Evolutionary conservation across 2,113 vertebrate species (phyloP), one percentile per base, ranked within the genome.

Genomic region (Cryptoleucopteryx plumbea): DNA sequence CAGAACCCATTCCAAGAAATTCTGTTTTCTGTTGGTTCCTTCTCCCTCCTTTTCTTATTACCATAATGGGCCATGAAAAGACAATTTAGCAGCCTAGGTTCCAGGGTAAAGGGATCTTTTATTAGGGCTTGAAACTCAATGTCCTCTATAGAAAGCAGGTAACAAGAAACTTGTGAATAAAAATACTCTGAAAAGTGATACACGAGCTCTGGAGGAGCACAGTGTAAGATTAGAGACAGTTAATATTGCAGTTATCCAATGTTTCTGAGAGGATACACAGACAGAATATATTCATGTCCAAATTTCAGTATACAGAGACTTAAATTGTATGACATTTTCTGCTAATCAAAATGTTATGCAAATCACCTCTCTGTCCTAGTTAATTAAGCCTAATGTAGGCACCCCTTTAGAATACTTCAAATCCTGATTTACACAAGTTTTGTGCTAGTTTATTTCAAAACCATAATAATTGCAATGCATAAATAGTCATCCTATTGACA

Each of bases 121-220:
- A 86, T 79, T 73, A 58, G 67, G 34, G 15, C 36, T 81, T 82
- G 38, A 92, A 74, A 50, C 47, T 82, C 75, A 84, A 26, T 47
- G 29, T 45, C 12, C 18, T 75, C 42, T 78, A 78, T 6, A 91
- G 74, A 93, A 89, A 75, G 22, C 32, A 42, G 45, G 58, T 87
- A 96, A 93, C 16, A 66, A 89, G 61, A 96, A 94, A 81, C 65
- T 22, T 62, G 53, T 59, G 77, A 97, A 81, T 9, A 81, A 82
- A 94, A 87, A 42, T 43, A 48, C 38, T 63, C 56, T 1, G 20
- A 71, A 78, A 96, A 86, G 43, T 65, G 71, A 78, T 62, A 92
- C 5, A 3, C 25, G 21, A 22, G 18, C 55, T 95, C 40, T 58
- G 9, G 53, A 91, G 23, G 16, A 86, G 36, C 43, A 22, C 40